Evolutionary conservation across 1,140 invertebrate species (phyloP).

Genomic region (Aplysia californica): DNA sequence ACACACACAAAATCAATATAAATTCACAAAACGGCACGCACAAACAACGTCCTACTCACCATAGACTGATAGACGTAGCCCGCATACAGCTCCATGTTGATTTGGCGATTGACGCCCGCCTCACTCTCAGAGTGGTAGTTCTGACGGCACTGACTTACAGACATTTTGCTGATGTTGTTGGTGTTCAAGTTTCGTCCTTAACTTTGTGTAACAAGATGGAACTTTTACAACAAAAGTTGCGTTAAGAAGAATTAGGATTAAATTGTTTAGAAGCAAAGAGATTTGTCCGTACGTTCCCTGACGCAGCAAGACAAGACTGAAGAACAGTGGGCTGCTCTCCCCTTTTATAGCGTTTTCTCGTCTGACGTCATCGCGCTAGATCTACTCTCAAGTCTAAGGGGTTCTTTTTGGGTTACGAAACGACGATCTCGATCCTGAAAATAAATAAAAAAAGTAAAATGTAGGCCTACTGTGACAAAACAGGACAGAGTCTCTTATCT

Average conservation of each 20-base stretch:
- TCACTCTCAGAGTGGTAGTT: conserved; percentile 85
- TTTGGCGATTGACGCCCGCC: conserved; percentile 83
- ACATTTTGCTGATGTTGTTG: conserved; percentile 38
- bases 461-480: too few species aligned
- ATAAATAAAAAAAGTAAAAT: too few species aligned
- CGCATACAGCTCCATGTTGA: conserved; percentile 88
- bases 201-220: not conserved
- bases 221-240: not conserved
- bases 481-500: too few species aligned
- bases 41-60: conserved; percentile 75
- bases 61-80: conserved; percentile 87
- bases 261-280: not conserved
- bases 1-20: too few species aligned
- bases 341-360: too few species aligned
- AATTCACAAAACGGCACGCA: too few species aligned
- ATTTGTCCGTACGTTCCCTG: conserved; percentile 61
- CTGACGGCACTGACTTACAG: conserved; percentile 72
- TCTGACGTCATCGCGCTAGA: too few species aligned
- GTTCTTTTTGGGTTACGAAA: too few species aligned
- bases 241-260: too few species aligned
- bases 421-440: too few species aligned
- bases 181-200: not conserved
- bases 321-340: too few species aligned
- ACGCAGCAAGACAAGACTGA: conserved; percentile 57
- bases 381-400: too few species aligned